Evolutionary conservation across 2,797 vertebrate genomes (phyloP).

Genomic region (Parauchenoglanis punctatus): DNA sequence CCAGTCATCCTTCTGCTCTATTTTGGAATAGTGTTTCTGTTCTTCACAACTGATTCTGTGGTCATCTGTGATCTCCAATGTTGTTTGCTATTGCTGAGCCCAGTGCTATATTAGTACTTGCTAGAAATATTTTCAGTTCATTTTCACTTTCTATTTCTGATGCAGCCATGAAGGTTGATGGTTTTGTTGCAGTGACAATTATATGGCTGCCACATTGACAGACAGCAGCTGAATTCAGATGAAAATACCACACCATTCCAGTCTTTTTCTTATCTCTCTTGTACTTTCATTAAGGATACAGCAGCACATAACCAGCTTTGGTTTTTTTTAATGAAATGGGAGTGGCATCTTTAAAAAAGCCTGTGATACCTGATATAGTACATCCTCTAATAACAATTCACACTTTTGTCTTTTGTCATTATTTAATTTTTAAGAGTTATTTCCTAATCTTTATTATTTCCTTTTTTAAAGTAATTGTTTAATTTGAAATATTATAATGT

Average conservation of each 20-base stretch:
- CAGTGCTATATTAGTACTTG: neutral
- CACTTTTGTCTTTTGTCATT: neutral
- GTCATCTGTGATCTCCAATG: neutral
- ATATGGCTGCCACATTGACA: neutral
- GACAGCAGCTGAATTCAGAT: neutral
- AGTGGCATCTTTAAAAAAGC: neutral
- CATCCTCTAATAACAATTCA: neutral
- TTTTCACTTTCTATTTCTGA: neutral
- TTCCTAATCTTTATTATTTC: too few species aligned
- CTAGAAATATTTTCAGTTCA: neutral
- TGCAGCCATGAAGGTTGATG: too few species aligned
- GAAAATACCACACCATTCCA: neutral
- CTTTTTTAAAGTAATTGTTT: neutral
- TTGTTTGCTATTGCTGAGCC: neutral
- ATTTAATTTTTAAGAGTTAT: neutral
- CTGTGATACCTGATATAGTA: neutral
- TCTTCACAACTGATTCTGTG: neutral
- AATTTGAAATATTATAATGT: neutral
- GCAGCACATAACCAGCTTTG: neutral
- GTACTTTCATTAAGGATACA: neutral
- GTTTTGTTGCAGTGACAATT: neutral
- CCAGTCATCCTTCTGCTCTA: neutral
- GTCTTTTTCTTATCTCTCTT: neutral
- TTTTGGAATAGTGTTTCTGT: neutral
- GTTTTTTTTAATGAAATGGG: neutral